Conservation (phyloP, 2,797 vertebrate genomes). For the Premnoplex brunnescens region DNA sequence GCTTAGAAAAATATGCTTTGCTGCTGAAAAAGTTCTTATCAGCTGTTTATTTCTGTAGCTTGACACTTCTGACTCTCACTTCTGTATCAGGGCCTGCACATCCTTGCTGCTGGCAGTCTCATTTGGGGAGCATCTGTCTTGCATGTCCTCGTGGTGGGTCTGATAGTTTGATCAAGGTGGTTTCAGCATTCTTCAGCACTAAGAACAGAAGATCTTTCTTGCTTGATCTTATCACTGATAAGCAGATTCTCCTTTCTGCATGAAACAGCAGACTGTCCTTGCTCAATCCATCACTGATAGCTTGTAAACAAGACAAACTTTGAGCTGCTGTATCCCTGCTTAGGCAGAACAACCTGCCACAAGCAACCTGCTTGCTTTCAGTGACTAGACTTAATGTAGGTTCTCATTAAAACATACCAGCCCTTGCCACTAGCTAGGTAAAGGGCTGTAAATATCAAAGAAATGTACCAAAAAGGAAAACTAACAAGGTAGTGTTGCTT, state of each 20-base stretch:
- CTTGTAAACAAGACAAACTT: background rate
- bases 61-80: background rate
- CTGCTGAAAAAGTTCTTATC: background rate
- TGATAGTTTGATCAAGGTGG: background rate
- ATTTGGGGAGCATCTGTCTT: background rate
- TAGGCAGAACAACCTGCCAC: background rate
- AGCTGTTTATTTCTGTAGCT: background rate
- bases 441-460: background rate
- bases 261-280: background rate
- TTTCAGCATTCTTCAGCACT: background rate
- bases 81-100: background rate
- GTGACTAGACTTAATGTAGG: background rate
- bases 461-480: background rate
- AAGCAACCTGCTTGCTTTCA: background rate
- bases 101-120: background rate
- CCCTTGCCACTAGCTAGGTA: background rate
- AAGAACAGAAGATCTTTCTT: background rate
- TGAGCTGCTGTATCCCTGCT: background rate
- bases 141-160: no score
- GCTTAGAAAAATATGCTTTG: background rate
- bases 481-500: background rate
- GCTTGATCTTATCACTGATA: background rate
- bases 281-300: background rate
- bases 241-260: background rate
- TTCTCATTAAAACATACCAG: background rate